Conservation (phyloP, 2,113 vertebrate genomes). For the Neodon shergylaensis region DNA sequence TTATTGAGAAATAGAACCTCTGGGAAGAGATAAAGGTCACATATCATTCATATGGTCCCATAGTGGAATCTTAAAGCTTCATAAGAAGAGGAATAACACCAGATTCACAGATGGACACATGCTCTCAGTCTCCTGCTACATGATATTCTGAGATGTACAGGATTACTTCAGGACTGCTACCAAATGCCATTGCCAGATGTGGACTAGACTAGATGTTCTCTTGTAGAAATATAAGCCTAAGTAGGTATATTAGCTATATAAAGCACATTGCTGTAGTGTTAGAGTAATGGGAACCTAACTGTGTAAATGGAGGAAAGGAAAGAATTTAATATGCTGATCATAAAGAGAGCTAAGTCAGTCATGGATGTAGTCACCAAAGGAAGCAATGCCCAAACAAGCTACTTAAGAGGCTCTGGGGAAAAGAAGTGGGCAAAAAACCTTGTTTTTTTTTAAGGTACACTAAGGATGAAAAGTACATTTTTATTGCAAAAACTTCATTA, state of each 20-base stretch:
- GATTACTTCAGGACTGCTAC: background rate
- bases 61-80: background rate
- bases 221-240: background rate
- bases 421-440: background rate
- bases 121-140: too few relatives aligned
- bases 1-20: background rate
- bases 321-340: background rate
- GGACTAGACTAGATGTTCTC: background rate
- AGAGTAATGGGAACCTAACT: background rate
- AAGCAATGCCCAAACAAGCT: background rate
- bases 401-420: background rate
- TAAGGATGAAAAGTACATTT: background rate
- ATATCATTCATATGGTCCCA: background rate
- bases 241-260: background rate
- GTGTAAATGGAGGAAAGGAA: background rate
- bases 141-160: too few relatives aligned
- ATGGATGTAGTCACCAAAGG: background rate
- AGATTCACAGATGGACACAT: background rate
- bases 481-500: background rate
- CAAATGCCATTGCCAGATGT: background rate
- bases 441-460: background rate
- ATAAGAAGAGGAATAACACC: too few relatives aligned
- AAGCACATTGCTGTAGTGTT: background rate
- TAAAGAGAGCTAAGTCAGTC: background rate
- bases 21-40: background rate